Base-by-base conservation (phyloP, 2,113 vertebrate species). In the Crypturellus undulatus region DNA sequence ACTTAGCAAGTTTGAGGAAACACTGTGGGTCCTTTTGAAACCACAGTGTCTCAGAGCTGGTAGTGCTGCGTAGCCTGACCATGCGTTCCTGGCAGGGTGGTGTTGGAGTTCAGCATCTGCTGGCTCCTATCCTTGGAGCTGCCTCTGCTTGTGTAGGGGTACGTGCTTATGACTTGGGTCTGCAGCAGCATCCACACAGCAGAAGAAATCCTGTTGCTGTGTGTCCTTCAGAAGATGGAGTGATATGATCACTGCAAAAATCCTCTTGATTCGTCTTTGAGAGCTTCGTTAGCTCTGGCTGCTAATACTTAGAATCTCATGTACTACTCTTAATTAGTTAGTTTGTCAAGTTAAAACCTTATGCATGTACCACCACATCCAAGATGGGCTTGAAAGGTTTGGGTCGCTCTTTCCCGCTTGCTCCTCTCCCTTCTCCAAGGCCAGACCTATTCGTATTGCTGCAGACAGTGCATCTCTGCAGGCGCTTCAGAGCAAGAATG, bases 331-430 rank as follows among this genome's bases (percentile, higher is more conserved):
- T 60, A 9, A 4, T 49, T 49, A 49, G 17, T 19, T 47, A 14
- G 45, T 45, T 45, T 49, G 47, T 19, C 47, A 22, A 21, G 47
- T 3, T 30, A 12, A 42, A 42, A 28, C 42, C 38, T 22, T 17
- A 32, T 20, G 7, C 10, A 1, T 4, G 2, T 3, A 3, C 30
- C 38, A 25, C 40, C 4, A 0, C 28, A 3, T 40, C 67, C 68
- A 25, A 17, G 18, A 4, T 62, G 56, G 26, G 3, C 54, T 59
- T 67, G 62, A 56, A 59, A 22, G 51, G 40, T 62, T 34, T 5
- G 12, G 3, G 5, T 2, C 1, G 0, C 28, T 65, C 12, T 38
- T 58, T 32, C 28, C 5, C 34, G 30, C 20, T 21, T 59, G 36
- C 6, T 30, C 54, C 34, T 45, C 40, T 42, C 10, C 3, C 19